Base-by-base conservation (phyloP, 2,888 invertebrate species). In the Ariolimax columbianus region DNA sequence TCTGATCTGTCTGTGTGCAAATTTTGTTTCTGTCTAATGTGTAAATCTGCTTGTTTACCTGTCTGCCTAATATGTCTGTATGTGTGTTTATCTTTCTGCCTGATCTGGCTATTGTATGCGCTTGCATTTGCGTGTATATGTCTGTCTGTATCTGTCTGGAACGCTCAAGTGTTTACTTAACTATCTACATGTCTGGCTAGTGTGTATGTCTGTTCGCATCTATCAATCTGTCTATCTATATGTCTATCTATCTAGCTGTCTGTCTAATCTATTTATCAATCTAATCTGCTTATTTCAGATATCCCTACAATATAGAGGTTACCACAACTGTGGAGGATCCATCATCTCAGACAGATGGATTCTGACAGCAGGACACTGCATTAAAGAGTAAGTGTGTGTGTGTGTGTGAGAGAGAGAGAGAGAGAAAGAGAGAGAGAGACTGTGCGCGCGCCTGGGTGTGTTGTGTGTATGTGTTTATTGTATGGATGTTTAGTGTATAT, bases 361-460 rank as follows among this genome's bases (percentile, higher is more conserved):
- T 0, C 47, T 90, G 2, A 92, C 91, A 0, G 91, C 91, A 26
- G 91, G 89, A 23, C 91, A 92, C 77, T 92, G 91, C 80, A 86
- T 92, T 0, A 82, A 88, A 75, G 87, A 88, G 91, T 91, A 88
- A 73, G 82, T 68, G 4, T 11, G 3, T 36, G 14, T 11, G 36
- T 55, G 17, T 11, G 23, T 55, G 55, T 55, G 6, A 55, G 7
- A 7, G 55, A 14, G 55, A 2, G 3, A 55, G 55, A 23, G 55
- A 55, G 55, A 55, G 17, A 17, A 11, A 47, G 14, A 47, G 14
- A 7, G 14, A 14, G 47, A 47, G 47, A 47, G 47, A n/a, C n/a
- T n/a, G n/a, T n/a, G n/a, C n/a, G n/a, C n/a, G n/a, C n/a, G n/a
- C n/a, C n/a, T n/a, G n/a, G n/a, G n/a, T n/a, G n/a, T n/a, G n/a